Conservation (phyloP, 1,140 invertebrate species). For the Myzus persicae region DNA sequence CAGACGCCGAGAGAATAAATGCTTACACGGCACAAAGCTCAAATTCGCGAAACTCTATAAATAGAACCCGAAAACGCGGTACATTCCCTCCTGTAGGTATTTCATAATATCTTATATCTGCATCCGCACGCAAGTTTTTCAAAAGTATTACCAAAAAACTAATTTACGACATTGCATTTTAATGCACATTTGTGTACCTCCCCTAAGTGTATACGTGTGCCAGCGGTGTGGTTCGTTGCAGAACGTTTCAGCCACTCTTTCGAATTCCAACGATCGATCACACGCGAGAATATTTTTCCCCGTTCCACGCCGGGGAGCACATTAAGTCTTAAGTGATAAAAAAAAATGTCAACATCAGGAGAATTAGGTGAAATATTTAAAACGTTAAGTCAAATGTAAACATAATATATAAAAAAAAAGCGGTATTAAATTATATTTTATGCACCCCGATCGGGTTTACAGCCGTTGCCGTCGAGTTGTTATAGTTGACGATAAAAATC, state of each 20-base stretch:
- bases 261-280: neutral
- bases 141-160: neutral
- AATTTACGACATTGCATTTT: neutral
- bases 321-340: neutral
- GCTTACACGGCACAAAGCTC: neutral
- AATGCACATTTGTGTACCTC: neutral
- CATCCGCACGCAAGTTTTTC: neutral
- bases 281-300: neutral
- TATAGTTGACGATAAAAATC: neutral
- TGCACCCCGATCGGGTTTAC: neutral
- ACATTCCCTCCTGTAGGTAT: neutral
- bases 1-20: neutral
- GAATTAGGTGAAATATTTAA: neutral
- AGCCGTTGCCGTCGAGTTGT: neutral
- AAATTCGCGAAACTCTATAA: neutral
- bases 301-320: neutral
- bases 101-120: neutral
- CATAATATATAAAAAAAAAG: too few relatives aligned
- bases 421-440: neutral
- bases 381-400: neutral
- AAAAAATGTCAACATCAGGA: neutral
- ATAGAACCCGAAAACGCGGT: neutral
- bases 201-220: neutral
- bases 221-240: neutral
- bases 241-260: neutral